Evolutionary conservation across 2,113 vertebrate species (phyloP), one percentile per base, ranked within the genome.

Genomic region (Cisticola juncidis): DNA sequence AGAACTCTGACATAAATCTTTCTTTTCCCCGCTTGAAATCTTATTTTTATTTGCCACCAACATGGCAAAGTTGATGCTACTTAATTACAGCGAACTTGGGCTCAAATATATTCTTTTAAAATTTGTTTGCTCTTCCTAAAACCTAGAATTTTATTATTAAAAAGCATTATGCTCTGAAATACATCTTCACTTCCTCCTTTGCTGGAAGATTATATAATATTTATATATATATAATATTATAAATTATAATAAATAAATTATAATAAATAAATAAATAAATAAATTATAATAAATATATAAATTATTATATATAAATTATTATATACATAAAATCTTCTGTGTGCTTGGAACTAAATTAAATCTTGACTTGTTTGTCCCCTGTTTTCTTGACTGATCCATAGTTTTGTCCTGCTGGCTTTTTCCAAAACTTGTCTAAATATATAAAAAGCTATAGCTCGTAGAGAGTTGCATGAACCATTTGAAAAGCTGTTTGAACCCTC

Each of bases 1-100:
- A 92, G 35, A 61, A 83, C 4, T 51, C 13, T 5, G 24, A 31
- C 12, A 73, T 31, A 12, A 20, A n/a, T 19, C 5, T 42, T 7
- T 4, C 17, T 25, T 11, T 23, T 6, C 2, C 0, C 2, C 4
- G 3, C 23, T 28, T 4, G 0, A 80, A 86, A 88, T 25, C 16
- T 28, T 28, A 56, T 31, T 29, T 64, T 77, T 83, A 45, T 72
- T 78, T 81, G 51, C 14, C 50, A 80, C 33, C 12, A 68, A 29
- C 2, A 17, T 9, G 17, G 38, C 18, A 60, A 56, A 57, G 18
- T 13, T 33, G 54, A 71, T 42, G 25, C 12, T 62, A n/a, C 11
- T 74, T 62, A 78, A 82, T 66, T 54, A 62, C 6, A n/a, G 38
- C 4, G 2, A 95, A 61, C 23, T 73, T 42, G 7, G 13, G 40